Evolutionary conservation across 2,113 vertebrate species (phyloP).

Genomic region (Gorsachius goisagi): DNA sequence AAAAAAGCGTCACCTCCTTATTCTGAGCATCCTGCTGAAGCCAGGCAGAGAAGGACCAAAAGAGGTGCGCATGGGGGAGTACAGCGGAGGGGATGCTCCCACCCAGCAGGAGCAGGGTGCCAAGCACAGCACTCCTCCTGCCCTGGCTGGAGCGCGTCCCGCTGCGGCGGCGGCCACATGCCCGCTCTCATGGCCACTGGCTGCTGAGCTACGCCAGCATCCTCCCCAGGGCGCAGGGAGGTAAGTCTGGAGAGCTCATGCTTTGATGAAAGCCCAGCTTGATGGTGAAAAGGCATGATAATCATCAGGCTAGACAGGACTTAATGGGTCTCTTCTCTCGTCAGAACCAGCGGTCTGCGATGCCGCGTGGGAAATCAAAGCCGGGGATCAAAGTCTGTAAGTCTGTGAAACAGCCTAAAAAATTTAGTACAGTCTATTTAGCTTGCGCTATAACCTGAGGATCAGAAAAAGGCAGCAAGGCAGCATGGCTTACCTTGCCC

Average conservation of each 20-base stretch:
- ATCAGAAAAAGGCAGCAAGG: conserved; percentile 37
- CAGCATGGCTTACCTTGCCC: conserved; percentile 4
- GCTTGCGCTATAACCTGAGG: conserved; percentile 43
- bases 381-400: conserved; percentile 36
- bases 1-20: background rate
- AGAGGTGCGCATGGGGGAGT: background rate
- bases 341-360: background rate
- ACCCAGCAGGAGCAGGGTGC: background rate
- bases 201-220: background rate
- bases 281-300: background rate
- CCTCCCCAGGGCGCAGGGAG: background rate
- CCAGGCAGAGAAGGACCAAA: background rate
- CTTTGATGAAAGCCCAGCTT: background rate
- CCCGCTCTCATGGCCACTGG: accelerated
- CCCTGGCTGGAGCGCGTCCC: background rate
- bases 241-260: background rate
- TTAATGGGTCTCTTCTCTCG: conserved; percentile 25
- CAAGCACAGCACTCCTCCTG: background rate
- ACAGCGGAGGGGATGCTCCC: background rate
- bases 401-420: conserved; percentile 28
- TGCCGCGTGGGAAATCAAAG: conserved; percentile 31
- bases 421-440: conserved; percentile 46
- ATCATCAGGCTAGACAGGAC: background rate
- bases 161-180: accelerated
- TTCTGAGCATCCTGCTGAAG: background rate